A percentile compares a stretch with the other conserved stretches of the same genome.
These are phyloP conservation scores for Galemys pyrenaicus DNA, from an alignment of 2,113 vertebrate species.

Conservation along the genomic window DNA sequence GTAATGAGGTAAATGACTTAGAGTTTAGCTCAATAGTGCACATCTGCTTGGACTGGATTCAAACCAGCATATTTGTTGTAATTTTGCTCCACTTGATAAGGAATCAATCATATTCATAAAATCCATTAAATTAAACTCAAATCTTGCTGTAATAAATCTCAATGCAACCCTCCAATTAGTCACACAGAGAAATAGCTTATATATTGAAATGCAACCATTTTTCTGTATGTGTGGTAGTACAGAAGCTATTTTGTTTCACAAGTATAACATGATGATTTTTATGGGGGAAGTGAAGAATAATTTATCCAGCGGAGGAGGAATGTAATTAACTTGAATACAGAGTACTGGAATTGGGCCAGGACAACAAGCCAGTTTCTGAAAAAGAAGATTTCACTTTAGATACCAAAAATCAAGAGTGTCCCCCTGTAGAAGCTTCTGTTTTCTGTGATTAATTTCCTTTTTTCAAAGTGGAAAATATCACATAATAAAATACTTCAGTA, in stretches of 20 bases:
- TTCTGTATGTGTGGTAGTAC: constrained; percentile 43
- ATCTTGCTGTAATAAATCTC: not conserved
- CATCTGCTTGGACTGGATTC: not conserved
- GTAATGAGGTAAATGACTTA: not conserved
- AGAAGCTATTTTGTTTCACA: constrained; percentile 75
- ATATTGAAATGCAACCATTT: constrained; percentile 15
- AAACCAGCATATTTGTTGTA: no score
- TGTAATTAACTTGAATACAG: constrained; percentile 67
- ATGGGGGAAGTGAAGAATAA: constrained; percentile 79
- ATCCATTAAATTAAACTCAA: not conserved
- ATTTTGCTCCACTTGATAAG: not conserved
- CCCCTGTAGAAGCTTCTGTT: not conserved
- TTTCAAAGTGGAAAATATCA: not conserved
- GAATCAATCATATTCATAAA: not conserved
- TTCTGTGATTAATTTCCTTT: not conserved
- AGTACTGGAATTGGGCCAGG: constrained; percentile 49
- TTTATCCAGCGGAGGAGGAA: constrained; percentile 76
- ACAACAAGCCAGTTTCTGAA: constrained; percentile 41
- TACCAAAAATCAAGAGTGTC: not conserved
- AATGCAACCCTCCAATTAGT: not conserved
- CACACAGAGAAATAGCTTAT: not conserved
- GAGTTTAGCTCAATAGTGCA: not conserved
- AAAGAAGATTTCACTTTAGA: constrained; percentile 4
- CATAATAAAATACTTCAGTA: not conserved
- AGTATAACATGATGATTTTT: constrained; percentile 81